These are phyloP conservation scores for Micronycteris hirsuta DNA, from an alignment of 2,113 vertebrate genomes.

Conservation along the genomic window DNA sequence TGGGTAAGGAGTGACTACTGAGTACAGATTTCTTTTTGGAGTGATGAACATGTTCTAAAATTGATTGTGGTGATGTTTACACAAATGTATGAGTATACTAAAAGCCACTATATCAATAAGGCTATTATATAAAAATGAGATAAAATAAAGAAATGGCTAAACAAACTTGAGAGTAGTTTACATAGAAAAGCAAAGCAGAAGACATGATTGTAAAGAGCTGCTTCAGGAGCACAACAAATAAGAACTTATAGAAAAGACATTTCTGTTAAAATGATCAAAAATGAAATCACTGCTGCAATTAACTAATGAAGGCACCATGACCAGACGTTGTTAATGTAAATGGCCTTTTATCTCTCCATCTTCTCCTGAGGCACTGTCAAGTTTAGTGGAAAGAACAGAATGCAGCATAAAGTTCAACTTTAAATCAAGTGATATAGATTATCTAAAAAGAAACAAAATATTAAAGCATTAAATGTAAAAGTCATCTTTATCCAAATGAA, in stretches of 20 bases:
- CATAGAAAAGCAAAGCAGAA: not conserved
- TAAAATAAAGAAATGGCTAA: not conserved
- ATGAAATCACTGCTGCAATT: fast-evolving
- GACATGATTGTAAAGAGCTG: not conserved
- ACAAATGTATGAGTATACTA: not conserved
- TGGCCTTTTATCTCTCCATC: not conserved
- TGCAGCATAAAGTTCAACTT: not conserved
- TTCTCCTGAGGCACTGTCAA: not conserved
- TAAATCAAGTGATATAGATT: not conserved
- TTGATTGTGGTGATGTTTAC: not conserved
- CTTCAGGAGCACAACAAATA: fast-evolving
- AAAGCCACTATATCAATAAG: not conserved
- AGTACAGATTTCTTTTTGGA: not conserved
- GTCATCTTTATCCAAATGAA: not conserved
- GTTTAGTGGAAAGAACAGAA: not conserved
- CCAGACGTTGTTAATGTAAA: not conserved
- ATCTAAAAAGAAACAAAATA: not conserved
- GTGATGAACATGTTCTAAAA: not conserved
- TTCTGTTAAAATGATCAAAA: not conserved
- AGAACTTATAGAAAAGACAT: not conserved
- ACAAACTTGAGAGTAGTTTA: not conserved
- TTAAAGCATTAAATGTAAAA: not conserved
- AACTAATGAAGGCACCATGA: not conserved
- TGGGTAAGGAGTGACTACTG: not conserved
- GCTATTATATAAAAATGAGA: not conserved